Evolutionary conservation across 2,113 vertebrate species (phyloP).

Genomic region (Centropus unirufus): DNA sequence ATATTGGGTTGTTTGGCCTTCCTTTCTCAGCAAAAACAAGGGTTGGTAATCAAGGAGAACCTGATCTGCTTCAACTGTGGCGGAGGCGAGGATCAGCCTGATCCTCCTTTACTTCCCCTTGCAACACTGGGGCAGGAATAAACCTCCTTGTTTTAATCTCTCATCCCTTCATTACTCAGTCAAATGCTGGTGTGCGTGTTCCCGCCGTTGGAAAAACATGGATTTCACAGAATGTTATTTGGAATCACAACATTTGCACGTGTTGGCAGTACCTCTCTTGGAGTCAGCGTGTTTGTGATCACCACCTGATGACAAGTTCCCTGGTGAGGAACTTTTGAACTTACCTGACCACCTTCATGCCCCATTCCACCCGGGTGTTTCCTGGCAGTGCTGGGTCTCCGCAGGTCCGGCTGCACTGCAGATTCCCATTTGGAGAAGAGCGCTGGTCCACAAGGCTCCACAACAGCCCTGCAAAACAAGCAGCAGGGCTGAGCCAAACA

Average conservation of each 20-base stretch:
- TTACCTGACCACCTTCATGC: neutral
- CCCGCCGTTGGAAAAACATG: fast-evolving
- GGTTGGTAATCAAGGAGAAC: too few relatives aligned
- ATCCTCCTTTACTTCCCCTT: too few relatives aligned
- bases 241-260: neutral
- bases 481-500: neutral
- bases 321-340: neutral
- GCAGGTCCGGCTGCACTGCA: neutral
- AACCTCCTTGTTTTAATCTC: neutral
- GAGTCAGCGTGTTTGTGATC: neutral
- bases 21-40: too few relatives aligned
- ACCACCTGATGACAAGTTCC: neutral
- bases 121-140: fast-evolving
- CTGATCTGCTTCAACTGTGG: too few relatives aligned
- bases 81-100: too few relatives aligned
- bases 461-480: neutral
- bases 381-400: fast-evolving
- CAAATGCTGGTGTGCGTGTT: fast-evolving
- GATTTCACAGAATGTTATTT: fast-evolving
- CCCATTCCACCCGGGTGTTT: fast-evolving
- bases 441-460: fast-evolving
- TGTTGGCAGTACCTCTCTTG: neutral
- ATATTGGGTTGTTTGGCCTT: too few relatives aligned
- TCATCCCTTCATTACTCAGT: neutral
- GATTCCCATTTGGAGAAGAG: fast-evolving